Percentiles rank a stretch among this genome's conserved stretches.
These are phyloP conservation scores for Calephelis virginiensis DNA, from an alignment of 1,140 invertebrate genomes.

Conservation along the genomic window DNA sequence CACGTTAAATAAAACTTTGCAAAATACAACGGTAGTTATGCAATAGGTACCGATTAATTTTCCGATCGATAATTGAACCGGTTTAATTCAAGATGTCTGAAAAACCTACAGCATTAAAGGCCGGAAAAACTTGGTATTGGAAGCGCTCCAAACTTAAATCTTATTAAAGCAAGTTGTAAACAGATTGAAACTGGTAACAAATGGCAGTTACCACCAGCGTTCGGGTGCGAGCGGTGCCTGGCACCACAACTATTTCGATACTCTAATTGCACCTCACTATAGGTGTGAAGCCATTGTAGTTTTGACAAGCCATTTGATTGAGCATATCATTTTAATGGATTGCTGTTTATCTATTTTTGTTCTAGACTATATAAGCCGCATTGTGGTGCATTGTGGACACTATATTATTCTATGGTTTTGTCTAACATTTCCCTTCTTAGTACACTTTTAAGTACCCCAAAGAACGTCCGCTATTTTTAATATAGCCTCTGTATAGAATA, in stretches of 20 bases:
- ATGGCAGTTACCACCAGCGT: slow-evolving; percentile 20
- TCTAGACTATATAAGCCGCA: neutral
- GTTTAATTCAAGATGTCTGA: neutral
- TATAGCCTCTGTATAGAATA: too few species aligned
- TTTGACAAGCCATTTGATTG: slow-evolving; percentile 13
- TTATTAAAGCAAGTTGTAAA: slow-evolving; percentile 26
- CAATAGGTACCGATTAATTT: too few species aligned
- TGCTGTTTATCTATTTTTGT: slow-evolving; percentile 14
- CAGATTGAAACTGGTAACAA: slow-evolving; percentile 20
- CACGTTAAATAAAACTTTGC: too few species aligned
- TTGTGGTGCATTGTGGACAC: slow-evolving; percentile 6
- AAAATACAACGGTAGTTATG: too few species aligned
- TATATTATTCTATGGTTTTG: neutral
- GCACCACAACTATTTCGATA: slow-evolving; percentile 24
- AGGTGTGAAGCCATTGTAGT: slow-evolving; percentile 27
- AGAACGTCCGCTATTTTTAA: too few species aligned
- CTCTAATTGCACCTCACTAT: slow-evolving; percentile 26
- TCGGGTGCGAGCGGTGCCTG: slow-evolving; percentile 13
- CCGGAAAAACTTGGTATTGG: slow-evolving; percentile 18
- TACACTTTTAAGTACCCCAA: too few species aligned
- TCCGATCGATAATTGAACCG: neutral
- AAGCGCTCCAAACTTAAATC: slow-evolving; percentile 19
- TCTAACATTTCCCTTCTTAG: neutral
- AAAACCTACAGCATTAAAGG: slow-evolving; percentile 11
- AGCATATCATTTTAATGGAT: slow-evolving; percentile 12